These are phyloP conservation scores for Drosophila albomicans DNA, from an alignment of 1,140 invertebrate genomes.

Conservation along the genomic window DNA sequence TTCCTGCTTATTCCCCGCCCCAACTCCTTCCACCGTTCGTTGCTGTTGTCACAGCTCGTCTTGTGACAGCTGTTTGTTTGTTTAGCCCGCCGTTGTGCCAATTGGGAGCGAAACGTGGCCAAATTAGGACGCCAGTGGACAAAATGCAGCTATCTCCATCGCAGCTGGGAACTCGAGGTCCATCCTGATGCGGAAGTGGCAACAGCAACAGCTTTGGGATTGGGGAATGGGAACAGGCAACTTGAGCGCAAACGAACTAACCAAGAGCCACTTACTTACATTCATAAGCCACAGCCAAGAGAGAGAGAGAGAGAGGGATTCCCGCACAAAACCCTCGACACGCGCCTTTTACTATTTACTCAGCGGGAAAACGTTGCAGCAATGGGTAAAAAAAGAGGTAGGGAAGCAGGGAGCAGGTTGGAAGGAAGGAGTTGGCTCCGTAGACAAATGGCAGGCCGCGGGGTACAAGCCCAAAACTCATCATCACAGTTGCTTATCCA, in stretches of 20 bases:
- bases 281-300: conserved; percentile 66
- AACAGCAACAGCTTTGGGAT: conserved; percentile 27
- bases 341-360: conserved; percentile 81
- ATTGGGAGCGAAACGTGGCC: conserved; percentile 70
- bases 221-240: conserved; percentile 5
- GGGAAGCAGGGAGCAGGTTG: neutral
- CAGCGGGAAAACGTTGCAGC: conserved; percentile 61
- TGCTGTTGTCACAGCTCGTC: neutral
- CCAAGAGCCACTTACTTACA: conserved; percentile 82
- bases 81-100: conserved; percentile 59
- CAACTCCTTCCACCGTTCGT: neutral
- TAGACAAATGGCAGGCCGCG: conserved; percentile 70
- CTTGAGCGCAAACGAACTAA: conserved; percentile 70
- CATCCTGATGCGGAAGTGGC: conserved; percentile 70
- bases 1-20: conserved; percentile 4
- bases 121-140: conserved; percentile 70
- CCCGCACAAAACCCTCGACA: conserved; percentile 53
- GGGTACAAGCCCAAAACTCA: conserved; percentile 51
- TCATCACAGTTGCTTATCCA: conserved; percentile 51
- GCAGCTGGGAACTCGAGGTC: conserved; percentile 20
- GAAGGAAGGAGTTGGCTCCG: neutral
- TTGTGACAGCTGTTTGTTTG: conserved; percentile 52
- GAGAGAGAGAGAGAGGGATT: neutral
- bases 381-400: too few relatives aligned
- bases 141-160: conserved; percentile 39